These are phyloP conservation scores for Listronotus bonariensis DNA, from an alignment of 1,140 invertebrate species.

Conservation along the genomic window DNA sequence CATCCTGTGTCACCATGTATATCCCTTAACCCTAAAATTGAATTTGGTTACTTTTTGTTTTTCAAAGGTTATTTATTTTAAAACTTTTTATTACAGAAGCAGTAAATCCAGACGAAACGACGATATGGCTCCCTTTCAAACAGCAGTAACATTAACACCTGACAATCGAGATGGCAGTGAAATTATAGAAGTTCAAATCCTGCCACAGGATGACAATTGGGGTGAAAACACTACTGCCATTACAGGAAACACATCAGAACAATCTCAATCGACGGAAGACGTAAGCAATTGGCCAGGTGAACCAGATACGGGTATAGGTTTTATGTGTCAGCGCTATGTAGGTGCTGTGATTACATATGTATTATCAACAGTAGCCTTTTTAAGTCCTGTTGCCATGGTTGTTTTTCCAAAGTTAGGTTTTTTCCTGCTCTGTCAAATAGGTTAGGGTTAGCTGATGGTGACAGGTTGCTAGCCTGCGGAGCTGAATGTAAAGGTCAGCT, in stretches of 20 bases:
- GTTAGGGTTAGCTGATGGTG: constrained; percentile 63
- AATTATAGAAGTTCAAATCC: constrained; percentile 82
- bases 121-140: constrained; percentile 70
- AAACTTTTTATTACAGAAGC: constrained; percentile 47
- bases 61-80: too few species aligned
- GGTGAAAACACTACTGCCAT: constrained; percentile 96
- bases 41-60: too few species aligned
- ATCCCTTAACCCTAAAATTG: too few species aligned
- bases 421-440: constrained; percentile 64
- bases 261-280: constrained; percentile 91
- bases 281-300: constrained; percentile 79
- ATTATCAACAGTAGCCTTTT: constrained; percentile 80
- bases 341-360: constrained; percentile 76
- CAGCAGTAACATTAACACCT: constrained; percentile 65
- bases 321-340: constrained; percentile 78
- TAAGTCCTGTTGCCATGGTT: constrained; percentile 93
- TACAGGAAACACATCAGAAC: constrained; percentile 95
- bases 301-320: constrained; percentile 71
- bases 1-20: too few species aligned
- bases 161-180: constrained; percentile 69
- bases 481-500: constrained; percentile 84
- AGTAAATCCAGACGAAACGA: constrained; percentile 56
- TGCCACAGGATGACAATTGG: constrained; percentile 97
- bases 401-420: constrained; percentile 88
- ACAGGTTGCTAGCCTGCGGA: constrained; percentile 70